phyloP scores from a whole-genome alignment of 1,140 invertebrate genomes.

The Cydia pomonella region DNA sequence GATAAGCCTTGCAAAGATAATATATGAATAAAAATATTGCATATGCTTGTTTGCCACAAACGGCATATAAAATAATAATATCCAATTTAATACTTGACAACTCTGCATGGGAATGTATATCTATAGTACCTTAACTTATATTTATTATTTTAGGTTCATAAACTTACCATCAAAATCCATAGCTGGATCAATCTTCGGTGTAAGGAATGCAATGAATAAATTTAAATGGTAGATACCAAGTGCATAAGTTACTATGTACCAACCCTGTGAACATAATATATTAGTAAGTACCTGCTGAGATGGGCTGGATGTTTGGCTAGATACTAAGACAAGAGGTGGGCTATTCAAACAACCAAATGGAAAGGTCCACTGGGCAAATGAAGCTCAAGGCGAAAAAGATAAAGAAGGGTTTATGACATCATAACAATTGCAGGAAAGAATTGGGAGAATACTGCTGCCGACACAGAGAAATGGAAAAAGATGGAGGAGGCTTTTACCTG shows the following conservation, averaged over 20 bases:
- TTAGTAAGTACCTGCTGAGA: neutral
- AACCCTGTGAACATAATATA: constrained; percentile 89
- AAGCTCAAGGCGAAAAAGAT: neutral
- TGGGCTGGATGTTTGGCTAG: too few relatives aligned
- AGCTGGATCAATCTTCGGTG: constrained; percentile 99
- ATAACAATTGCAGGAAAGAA: neutral
- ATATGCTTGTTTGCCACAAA: too few relatives aligned
- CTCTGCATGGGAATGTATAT: too few relatives aligned
- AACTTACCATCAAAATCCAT: constrained; percentile 93
- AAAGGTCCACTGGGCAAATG: too few relatives aligned
- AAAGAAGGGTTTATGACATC: too few relatives aligned
- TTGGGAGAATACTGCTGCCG: neutral
- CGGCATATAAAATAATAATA: too few relatives aligned
- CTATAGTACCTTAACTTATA: neutral
- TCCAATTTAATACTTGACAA: neutral
- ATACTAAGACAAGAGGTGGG: too few relatives aligned
- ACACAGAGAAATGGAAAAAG: neutral
- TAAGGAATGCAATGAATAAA: constrained; percentile 99
- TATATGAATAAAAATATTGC: too few relatives aligned
- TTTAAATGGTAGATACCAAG: constrained; percentile 99
- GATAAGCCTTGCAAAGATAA: neutral
- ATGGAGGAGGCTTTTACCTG: neutral
- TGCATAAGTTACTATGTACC: constrained; percentile 99
- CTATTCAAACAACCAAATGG: too few relatives aligned
- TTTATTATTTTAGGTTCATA: neutral